Base-by-base conservation (phyloP, 2,797 vertebrate species). In the Tapera naevia region DNA sequence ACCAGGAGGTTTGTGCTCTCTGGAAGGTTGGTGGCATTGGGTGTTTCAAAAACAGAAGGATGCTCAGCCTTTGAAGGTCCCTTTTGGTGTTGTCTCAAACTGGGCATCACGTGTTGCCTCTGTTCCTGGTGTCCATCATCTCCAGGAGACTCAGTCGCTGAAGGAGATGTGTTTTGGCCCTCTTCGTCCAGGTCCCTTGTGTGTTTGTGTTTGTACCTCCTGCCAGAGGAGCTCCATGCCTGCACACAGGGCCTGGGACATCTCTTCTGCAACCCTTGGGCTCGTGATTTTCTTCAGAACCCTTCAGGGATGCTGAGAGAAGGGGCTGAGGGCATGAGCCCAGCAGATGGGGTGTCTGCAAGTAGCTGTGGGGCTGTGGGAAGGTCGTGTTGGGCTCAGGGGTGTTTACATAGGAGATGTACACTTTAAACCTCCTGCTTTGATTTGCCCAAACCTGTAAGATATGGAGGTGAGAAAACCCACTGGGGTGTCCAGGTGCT, bases 141-240 rank as follows among this genome's bases (percentile, higher is more conserved):
- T 73, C 13, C 0, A 13, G 22, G 28, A 30, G 2, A 4, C 51
- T 64, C 24, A 16, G 33, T 65, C 3, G 2, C 7, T 3, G 10
- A 21, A 71, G 70, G 48, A 70, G 45, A 50, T 33, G 46, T 27
- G 41, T 46, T 81, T 73, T 33, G 72, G 18, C 16, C 82, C 22
- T 91, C 51, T 69, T 65, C 51, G 5, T 56, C 1, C 1, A 64
- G n/a, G 22, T 60, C 62, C 46, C 45, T 73, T 25, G 14, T 16
- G 35, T 3, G 0, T 57, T 4, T 28, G 21, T n/a, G 33, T 43
- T 75, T 60, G 35, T 22, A 12, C 4, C 32, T 58, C 16, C 33
- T 78, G 37, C 39, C 53, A 58, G 65, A 76, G 80, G 19, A 80
- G 61, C 56, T 65, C 65, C 17, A n/a, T 32, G 41, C 17, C 45